These are phyloP conservation scores for Drosophila bunnanda DNA, from an alignment of 2,888 invertebrate species.

Conservation along the genomic window DNA sequence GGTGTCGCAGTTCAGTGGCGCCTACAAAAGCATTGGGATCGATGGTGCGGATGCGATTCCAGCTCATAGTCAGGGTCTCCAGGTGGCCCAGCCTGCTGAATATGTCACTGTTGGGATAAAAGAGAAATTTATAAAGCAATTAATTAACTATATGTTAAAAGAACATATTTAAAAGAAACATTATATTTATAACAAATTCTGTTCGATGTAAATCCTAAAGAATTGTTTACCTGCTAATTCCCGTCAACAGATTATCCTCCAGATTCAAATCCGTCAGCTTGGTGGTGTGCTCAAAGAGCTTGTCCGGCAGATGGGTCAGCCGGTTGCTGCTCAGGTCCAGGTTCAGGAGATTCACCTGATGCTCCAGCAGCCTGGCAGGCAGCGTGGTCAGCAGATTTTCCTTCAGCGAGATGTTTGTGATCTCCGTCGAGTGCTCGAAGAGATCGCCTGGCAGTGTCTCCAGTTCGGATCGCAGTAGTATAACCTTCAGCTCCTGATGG, in stretches of 20 bases:
- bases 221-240: conserved; percentile 86
- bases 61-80: conserved; percentile 69
- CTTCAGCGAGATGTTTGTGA: conserved; percentile 87
- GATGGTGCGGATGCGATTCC: conserved; percentile 85
- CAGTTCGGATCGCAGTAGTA: conserved; percentile 87
- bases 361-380: conserved; percentile 87
- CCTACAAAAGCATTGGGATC: conserved; percentile 85
- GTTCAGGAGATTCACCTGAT: conserved; percentile 87
- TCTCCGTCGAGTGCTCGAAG: conserved; percentile 87
- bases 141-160: not conserved
- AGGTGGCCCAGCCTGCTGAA: conserved; percentile 85
- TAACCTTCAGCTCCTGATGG: conserved; percentile 86
- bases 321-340: conserved; percentile 89
- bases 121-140: accelerated
- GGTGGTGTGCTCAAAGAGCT: conserved; percentile 86
- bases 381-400: conserved; percentile 86
- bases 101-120: conserved; percentile 78
- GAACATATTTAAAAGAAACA: not conserved
- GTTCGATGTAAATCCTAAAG: not conserved
- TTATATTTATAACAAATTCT: not conserved
- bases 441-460: conserved; percentile 87
- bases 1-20: conserved; percentile 85
- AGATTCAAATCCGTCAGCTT: conserved; percentile 87
- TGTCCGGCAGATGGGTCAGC: conserved; percentile 86
- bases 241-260: conserved; percentile 87